Base-by-base conservation (phyloP, 2,113 vertebrate genomes). In the Corapipo altera region DNA sequence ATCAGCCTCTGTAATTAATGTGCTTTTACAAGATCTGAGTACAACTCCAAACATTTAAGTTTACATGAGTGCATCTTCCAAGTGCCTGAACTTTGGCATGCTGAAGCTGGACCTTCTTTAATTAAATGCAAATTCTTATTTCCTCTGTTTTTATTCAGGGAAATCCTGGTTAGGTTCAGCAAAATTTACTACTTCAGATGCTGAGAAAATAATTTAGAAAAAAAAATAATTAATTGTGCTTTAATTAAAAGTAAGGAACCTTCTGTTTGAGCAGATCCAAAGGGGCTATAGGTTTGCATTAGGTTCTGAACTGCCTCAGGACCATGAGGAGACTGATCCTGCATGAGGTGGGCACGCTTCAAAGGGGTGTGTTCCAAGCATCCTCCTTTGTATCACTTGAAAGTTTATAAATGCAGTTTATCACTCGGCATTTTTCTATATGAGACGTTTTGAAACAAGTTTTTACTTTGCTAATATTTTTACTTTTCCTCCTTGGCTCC, bases 1-100 rank as follows among this genome's bases (percentile, higher is more conserved):
- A 89, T 89, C 94, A 95, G 96, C 84, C 96, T 94, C 10, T 28
- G 93, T 72, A 81, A 88, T 85, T 79, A 94, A 69, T 21, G 88
- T 58, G 72, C 59, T 93, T 94, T 84, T 75, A 66, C 64, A 78
- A 72, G 64, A 79, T 85, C 91, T 43, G 79, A 92, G 44, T 39
- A 73, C 65, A 85, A 70, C 92, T 95, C 94, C 57, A 76, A 71
- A 75, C 43, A 69, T 78, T 91, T 82, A 85, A 71, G 30, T 28
- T 65, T 94, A 33, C 51, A 32, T 9, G 12, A n/a, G 17, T 8
- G 8, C 41, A 18, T 43, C 75, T 87, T 94, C 77, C 57, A 88
- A 71, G 88, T 32, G 12, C 52, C 52, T 54, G 66, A 59, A 30
- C 41, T 51, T 57, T 15, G 21, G 37, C 13, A 10, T 66, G 41